A percentile compares a stretch with the other conserved stretches of the same genome.
Conservation (phyloP, 2,113 vertebrate genomes). For the Zeus faber region DNA sequence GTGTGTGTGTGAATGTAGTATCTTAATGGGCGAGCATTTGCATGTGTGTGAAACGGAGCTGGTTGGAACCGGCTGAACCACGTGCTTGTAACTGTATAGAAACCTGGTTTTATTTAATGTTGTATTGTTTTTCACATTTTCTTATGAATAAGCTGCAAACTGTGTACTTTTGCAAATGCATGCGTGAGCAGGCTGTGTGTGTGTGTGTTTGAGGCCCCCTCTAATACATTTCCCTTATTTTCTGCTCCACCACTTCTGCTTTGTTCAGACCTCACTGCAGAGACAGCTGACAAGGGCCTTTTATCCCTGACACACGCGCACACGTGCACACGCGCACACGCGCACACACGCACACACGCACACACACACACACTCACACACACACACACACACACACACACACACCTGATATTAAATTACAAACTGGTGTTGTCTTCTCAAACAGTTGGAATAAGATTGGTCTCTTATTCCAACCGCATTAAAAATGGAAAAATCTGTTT, state of each 20-base stretch:
- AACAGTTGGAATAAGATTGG: constrained; percentile 6
- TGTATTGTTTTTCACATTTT: not conserved
- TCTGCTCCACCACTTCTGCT: constrained; percentile 31
- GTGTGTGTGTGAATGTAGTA: not conserved
- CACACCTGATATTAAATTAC: constrained; percentile 25
- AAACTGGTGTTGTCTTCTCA: constrained; percentile 11
- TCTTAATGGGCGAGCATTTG: not conserved
- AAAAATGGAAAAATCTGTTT: not conserved
- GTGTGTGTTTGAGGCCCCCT: not conserved
- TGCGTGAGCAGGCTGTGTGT: not conserved
- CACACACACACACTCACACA: not conserved
- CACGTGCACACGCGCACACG: not conserved
- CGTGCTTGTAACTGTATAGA: too few species aligned
- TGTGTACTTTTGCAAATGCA: too few species aligned
- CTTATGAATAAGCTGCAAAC: too few species aligned
- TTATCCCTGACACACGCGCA: not conserved
- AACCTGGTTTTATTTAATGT: not conserved
- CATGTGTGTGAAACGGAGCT: not conserved
- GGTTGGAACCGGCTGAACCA: too few species aligned
- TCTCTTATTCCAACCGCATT: not conserved
- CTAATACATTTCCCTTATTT: constrained; percentile 9
- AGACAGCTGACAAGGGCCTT: constrained; percentile 47
- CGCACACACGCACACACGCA: not conserved
- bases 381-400: not conserved
- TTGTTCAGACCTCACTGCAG: constrained; percentile 20